Conservation (phyloP, 1,140 invertebrate genomes). For the Drosophila sulfurigaster region DNA sequence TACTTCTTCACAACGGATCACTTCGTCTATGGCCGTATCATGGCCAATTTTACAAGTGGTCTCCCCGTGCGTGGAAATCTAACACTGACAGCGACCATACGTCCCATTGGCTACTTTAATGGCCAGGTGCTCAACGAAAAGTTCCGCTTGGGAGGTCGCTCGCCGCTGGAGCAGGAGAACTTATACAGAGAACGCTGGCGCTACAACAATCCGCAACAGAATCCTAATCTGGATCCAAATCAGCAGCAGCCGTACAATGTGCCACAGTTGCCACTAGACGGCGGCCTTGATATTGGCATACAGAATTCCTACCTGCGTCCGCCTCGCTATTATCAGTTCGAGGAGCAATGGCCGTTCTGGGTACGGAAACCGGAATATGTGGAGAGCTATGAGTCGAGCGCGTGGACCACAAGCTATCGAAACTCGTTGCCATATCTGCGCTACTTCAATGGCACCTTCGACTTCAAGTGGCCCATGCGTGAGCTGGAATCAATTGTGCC, state of each 20-base stretch:
- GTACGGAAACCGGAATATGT: constrained; percentile 86
- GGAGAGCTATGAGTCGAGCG: constrained; percentile 58
- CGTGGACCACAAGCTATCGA: constrained; percentile 83
- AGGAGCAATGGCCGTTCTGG: constrained; percentile 93
- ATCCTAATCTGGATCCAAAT: constrained; percentile 18
- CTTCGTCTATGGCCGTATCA: constrained; percentile 92
- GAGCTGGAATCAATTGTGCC: constrained; percentile 90
- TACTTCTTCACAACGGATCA: constrained; percentile 95
- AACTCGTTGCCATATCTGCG: constrained; percentile 88
- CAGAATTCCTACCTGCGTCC: too few relatives aligned
- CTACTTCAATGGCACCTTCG: constrained; percentile 94
- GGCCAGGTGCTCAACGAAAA: constrained; percentile 84
- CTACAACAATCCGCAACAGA: constrained; percentile 68
- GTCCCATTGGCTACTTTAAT: constrained; percentile 88
- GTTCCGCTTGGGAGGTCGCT: constrained; percentile 74
- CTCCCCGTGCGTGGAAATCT: constrained; percentile 94
- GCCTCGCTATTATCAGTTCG: constrained; percentile 89
- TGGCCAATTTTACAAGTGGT: constrained; percentile 97
- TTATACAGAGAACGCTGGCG: constrained; percentile 67
- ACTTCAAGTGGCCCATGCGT: constrained; percentile 93
- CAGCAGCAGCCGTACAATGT: constrained; percentile 55
- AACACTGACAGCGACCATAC: constrained; percentile 91
- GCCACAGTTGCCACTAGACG: constrained; percentile 61
- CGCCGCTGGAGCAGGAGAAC: constrained; percentile 70
- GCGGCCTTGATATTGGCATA: constrained; percentile 38